Evolutionary conservation across 2,797 vertebrate species (phyloP), one percentile per base, ranked within the genome.

Genomic region (Zenarchopterus dispar): DNA sequence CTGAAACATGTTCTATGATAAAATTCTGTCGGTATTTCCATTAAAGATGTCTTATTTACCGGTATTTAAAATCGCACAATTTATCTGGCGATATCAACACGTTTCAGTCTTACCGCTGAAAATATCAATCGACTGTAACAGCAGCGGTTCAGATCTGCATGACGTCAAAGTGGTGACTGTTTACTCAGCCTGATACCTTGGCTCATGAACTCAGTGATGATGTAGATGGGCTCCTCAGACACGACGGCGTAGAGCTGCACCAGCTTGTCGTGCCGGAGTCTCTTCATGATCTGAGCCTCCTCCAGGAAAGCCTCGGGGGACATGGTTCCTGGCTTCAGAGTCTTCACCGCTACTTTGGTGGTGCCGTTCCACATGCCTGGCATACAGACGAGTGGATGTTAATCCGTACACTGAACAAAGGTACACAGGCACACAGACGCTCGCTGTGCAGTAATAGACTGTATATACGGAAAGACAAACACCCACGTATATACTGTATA

Each of bases 261-360:
- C 87, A 99, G 94, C 88, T 99, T 99, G 91, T 98, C 96, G 2
- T 99, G 97, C 46, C 97, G 93, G 63, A 99, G 94, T 70, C 95
- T 89, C 87, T 99, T 99, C 97, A 99, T 99, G 91, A 99, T 96
- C 94, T 99, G 97, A 22, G 97, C 97, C 84, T 99, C 97, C 82
- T 97, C 97, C 90, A 99, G 92, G 92, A 99, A 99, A 50, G 96
- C 96, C 88, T 97, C 96, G 0, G 97, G 96, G 26, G 97, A 98
- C 97, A 99, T 99, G 73, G 97, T 99, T 72, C 97, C 95, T 0
- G 97, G 95, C 82, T 98, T 99, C 89, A 99, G 88, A 0, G 97
- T 99, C 93, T 99, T 99, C 86, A 99, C 97, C 0, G 97, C 97
- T 78, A 99, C 97, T 90, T 98, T 98, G 0, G 96, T 99, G 90